Evolutionary conservation across 2,888 invertebrate species (phyloP).

Genomic region (Pycnomerus fuliginosus): DNA sequence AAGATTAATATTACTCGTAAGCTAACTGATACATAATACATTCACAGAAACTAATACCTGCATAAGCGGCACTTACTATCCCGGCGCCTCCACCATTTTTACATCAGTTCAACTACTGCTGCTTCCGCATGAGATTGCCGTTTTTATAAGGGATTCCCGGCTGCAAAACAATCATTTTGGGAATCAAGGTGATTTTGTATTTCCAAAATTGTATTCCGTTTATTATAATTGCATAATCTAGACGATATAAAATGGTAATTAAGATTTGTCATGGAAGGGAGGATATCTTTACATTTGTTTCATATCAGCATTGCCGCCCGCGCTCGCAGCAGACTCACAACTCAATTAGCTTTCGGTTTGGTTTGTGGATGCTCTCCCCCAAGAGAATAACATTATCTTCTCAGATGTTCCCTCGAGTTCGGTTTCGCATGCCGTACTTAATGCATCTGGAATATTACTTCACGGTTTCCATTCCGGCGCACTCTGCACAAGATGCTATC

Average conservation of each 20-base stretch:
- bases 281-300: conserved; percentile 41
- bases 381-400: conserved; percentile 42
- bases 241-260: conserved; percentile 34
- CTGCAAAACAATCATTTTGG: too few relatives aligned
- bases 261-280: conserved; percentile 35
- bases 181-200: too few relatives aligned
- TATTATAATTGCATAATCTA: conserved; percentile 12
- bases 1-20: too few relatives aligned
- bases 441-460: conserved; percentile 38
- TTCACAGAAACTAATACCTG: too few relatives aligned
- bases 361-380: conserved; percentile 40
- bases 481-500: conserved; percentile 32
- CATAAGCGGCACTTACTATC: too few relatives aligned
- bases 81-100: too few relatives aligned
- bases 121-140: too few relatives aligned
- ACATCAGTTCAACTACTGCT: too few relatives aligned
- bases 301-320: conserved; percentile 35
- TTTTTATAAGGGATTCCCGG: too few relatives aligned
- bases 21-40: too few relatives aligned
- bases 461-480: conserved; percentile 31
- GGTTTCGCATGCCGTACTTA: conserved; percentile 37
- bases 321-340: conserved; percentile 37
- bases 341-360: conserved; percentile 47
- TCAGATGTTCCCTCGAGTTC: conserved; percentile 37
- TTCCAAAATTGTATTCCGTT: too few relatives aligned